A percentile compares a stretch with the other conserved stretches of the same genome.
phyloP scores from a whole-genome alignment of 1,140 invertebrate genomes.

The Zaprionus davidi region DNA sequence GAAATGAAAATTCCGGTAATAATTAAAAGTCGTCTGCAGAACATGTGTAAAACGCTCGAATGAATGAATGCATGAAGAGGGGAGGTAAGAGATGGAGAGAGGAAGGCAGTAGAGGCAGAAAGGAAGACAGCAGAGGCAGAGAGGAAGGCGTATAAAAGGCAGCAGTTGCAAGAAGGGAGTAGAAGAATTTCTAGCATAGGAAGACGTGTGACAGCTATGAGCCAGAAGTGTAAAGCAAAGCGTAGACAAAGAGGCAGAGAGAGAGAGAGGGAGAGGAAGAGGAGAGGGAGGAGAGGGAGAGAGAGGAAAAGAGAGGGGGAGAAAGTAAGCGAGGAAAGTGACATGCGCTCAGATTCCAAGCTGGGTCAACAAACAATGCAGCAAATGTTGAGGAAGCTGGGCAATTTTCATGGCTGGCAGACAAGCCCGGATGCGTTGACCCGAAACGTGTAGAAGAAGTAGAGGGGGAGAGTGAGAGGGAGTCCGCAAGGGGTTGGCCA shows the following conservation, averaged over 20 bases:
- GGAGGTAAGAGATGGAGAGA: background rate
- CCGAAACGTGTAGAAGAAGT: slow-evolving; percentile 16
- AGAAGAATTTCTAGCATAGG: background rate
- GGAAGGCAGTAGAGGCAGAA: background rate
- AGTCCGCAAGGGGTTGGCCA: background rate
- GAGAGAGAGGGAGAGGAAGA: background rate
- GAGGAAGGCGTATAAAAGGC: background rate
- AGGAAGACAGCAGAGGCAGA: too few species aligned
- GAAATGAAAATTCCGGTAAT: slow-evolving; percentile 7
- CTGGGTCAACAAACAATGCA: slow-evolving; percentile 30
- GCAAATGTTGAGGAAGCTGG: slow-evolving; percentile 43
- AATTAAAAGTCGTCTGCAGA: background rate
- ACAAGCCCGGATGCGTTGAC: slow-evolving; percentile 42
- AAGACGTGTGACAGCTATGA: slow-evolving; percentile 10
- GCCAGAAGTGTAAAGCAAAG: slow-evolving; percentile 8
- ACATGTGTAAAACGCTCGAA: slow-evolving; percentile 5
- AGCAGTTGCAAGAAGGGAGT: background rate
- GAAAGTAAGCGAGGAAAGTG: background rate
- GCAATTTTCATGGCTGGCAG: slow-evolving; percentile 54
- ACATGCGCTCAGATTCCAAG: slow-evolving; percentile 9
- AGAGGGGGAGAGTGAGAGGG: slow-evolving; percentile 13
- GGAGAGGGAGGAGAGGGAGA: slow-evolving; percentile 11
- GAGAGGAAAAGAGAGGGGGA: background rate
- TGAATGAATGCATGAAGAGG: background rate
- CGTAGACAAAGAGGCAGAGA: background rate